A percentile compares a stretch with the other conserved stretches of the same genome.
Evolutionary conservation across 2,888 invertebrate genomes (phyloP).

Genomic region (Scaptomyza tumidula): DNA sequence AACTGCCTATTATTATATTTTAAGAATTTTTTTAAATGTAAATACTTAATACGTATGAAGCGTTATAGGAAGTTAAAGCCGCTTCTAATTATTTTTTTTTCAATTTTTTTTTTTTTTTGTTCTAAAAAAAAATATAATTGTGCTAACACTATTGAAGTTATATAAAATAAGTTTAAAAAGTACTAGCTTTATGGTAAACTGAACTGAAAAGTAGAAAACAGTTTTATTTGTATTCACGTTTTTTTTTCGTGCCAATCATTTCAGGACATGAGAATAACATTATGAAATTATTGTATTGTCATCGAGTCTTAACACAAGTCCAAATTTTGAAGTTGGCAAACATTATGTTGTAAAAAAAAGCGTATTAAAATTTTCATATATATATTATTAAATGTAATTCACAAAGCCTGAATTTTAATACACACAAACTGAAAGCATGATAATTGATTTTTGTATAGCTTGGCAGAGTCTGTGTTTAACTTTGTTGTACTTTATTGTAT

Average conservation of each 20-base stretch:
- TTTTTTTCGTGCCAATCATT: not conserved
- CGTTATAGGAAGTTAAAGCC: slow-evolving; percentile 2
- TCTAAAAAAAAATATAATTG: slow-evolving; percentile 16
- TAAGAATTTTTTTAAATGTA: slow-evolving; percentile 8
- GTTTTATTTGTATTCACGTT: not conserved
- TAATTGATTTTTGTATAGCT: not conserved
- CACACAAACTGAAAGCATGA: no score
- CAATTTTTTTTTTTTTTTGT: not conserved
- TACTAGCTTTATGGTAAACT: not conserved
- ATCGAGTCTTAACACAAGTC: no score
- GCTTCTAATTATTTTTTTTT: slow-evolving; percentile 11
- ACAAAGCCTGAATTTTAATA: not conserved
- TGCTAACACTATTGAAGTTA: slow-evolving; percentile 5
- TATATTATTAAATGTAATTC: not conserved
- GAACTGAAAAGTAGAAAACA: not conserved
- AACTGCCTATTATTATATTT: slow-evolving; percentile 34
- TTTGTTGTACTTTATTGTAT: not conserved
- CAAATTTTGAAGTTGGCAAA: no score
- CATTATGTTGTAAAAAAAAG: not conserved
- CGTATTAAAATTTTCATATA: not conserved
- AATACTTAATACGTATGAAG: slow-evolving; percentile 9
- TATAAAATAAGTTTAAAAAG: not conserved
- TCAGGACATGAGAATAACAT: not conserved
- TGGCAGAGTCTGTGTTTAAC: not conserved
- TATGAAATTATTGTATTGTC: not conserved